Conservation (phyloP, 2,113 vertebrate species). For the Eublepharis macularius region DNA sequence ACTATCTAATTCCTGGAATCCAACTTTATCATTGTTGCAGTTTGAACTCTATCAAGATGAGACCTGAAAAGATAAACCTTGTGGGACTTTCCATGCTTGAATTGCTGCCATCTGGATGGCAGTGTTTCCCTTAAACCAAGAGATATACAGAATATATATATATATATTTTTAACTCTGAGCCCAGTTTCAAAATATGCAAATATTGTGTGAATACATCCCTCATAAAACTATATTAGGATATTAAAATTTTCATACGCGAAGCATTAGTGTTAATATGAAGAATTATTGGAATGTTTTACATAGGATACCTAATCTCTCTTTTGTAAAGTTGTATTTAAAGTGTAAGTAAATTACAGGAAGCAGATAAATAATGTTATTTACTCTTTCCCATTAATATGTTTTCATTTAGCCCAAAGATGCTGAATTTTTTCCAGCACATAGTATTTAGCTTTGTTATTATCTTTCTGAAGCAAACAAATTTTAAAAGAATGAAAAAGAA, state of each 20-base stretch:
- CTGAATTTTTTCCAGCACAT: constrained; percentile 60
- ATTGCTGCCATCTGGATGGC: constrained; percentile 69
- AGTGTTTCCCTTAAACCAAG: constrained; percentile 53
- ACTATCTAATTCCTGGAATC: constrained; percentile 44
- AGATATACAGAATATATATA: constrained; percentile 15
- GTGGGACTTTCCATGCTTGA: constrained; percentile 59
- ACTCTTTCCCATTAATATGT: constrained; percentile 47
- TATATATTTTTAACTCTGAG: constrained; percentile 60
- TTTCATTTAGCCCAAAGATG: constrained; percentile 70
- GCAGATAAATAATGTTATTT: constrained; percentile 48
- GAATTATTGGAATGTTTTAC: constrained; percentile 40
- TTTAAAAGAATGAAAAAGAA: constrained; percentile 6
- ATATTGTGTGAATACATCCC: constrained; percentile 56
- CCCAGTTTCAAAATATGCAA: constrained; percentile 63
- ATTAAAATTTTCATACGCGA: constrained; percentile 25
- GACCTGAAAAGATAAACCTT: constrained; percentile 49
- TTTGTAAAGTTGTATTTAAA: constrained; percentile 64
- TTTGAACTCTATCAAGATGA: constrained; percentile 44
- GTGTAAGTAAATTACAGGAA: constrained; percentile 12
- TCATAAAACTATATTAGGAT: constrained; percentile 55
- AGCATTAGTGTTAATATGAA: constrained; percentile 47
- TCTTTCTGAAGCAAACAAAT: constrained; percentile 57
- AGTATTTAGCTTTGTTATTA: constrained; percentile 44
- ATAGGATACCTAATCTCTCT: constrained; percentile 52
- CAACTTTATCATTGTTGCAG: constrained; percentile 47